A percentile compares a stretch with the other conserved stretches of the same genome.
Conservation (phyloP, 2,888 invertebrate genomes). For the Eurois occulta region DNA sequence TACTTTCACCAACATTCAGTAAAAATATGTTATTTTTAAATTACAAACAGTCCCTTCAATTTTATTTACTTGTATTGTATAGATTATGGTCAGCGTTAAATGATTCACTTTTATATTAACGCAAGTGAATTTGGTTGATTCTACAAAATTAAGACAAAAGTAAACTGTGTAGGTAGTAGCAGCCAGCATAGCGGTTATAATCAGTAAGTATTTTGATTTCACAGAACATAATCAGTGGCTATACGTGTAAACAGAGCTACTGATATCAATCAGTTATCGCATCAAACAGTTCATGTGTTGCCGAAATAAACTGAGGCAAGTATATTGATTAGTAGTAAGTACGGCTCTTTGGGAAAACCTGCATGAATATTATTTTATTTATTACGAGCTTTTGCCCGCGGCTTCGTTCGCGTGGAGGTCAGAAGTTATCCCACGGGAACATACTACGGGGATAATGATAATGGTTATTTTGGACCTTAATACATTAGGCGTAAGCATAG, state of each 20-base stretch:
- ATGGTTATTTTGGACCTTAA: background rate
- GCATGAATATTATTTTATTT: background rate
- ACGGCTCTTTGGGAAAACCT: background rate
- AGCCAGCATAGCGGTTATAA: too few relatives aligned
- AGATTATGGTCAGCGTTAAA: background rate
- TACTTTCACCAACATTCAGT: too few relatives aligned
- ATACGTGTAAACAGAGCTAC: conserved; percentile 5
- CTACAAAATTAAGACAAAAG: too few relatives aligned
- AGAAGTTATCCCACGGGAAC: background rate
- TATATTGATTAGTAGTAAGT: conserved; percentile 1
- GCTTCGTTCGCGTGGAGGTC: background rate
- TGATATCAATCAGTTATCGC: conserved; percentile 29
- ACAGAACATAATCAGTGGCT: conserved; percentile 3
- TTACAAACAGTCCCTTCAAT: too few relatives aligned
- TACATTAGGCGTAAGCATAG: too few relatives aligned
- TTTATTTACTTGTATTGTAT: too few relatives aligned
- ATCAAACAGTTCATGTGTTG: conserved; percentile 10
- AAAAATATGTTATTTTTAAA: too few relatives aligned
- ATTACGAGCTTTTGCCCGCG: background rate
- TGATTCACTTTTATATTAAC: background rate
- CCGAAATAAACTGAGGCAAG: conserved; percentile 14
- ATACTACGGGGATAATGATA: background rate
- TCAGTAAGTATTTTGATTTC: conserved; percentile 7
- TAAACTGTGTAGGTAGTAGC: too few relatives aligned
- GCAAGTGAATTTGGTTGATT: too few relatives aligned